These are phyloP conservation scores for Patagioenas fasciata DNA, from an alignment of 2,113 vertebrate genomes.

Conservation along the genomic window DNA sequence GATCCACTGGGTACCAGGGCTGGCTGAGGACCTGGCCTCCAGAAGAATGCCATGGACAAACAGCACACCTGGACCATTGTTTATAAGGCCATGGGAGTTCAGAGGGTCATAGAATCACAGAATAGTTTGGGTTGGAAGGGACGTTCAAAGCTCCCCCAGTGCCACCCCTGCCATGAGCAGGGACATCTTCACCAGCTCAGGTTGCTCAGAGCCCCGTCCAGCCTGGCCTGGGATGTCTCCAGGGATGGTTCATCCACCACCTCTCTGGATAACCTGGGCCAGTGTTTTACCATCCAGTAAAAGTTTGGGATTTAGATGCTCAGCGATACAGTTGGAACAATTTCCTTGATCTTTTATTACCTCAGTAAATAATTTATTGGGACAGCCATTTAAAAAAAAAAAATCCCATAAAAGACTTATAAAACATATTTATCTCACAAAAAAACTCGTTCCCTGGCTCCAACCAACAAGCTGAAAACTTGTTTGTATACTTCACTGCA, in stretches of 20 bases:
- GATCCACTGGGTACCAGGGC: not conserved
- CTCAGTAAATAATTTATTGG: constrained; percentile 68
- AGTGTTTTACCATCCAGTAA: not conserved
- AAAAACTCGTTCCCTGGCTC: not conserved
- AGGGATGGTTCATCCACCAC: too few species aligned
- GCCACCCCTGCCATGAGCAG: too few species aligned
- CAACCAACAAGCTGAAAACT: constrained; percentile 57
- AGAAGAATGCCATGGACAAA: not conserved
- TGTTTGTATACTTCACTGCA: constrained; percentile 60
- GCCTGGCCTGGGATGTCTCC: too few species aligned
- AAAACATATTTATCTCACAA: constrained; percentile 66
- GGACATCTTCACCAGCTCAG: too few species aligned
- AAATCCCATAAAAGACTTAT: constrained; percentile 66
- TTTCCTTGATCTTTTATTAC: constrained; percentile 69
- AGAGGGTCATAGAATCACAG: not conserved
- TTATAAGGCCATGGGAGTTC: not conserved
- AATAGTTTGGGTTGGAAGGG: too few species aligned
- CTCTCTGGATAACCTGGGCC: too few species aligned
- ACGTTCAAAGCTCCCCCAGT: too few species aligned
- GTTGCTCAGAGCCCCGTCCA: too few species aligned
- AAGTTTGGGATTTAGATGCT: constrained; percentile 56
- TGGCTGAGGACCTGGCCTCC: not conserved
- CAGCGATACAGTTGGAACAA: not conserved
- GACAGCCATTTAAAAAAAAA: constrained; percentile 40
- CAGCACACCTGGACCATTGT: not conserved